phyloP scores from a whole-genome alignment of 1,140 invertebrate species.

The Heliothis virescens region DNA sequence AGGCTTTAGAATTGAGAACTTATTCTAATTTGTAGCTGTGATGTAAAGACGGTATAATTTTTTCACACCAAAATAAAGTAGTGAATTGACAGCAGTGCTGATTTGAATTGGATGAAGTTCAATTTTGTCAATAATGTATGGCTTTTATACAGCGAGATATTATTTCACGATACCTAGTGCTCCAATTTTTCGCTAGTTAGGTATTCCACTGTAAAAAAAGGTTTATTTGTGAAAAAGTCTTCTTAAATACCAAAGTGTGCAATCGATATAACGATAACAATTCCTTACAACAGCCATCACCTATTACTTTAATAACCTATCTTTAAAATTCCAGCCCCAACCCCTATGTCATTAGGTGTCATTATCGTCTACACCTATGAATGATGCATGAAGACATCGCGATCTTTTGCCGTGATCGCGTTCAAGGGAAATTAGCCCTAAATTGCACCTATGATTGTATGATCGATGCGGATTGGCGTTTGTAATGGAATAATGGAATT shows the following conservation, averaged over 20 bases:
- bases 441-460: constrained; percentile 66
- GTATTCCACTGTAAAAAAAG: too few species aligned
- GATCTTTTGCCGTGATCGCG: constrained; percentile 61
- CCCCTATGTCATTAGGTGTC: constrained; percentile 66
- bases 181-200: too few species aligned
- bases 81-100: too few species aligned
- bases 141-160: too few species aligned
- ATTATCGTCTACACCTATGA: constrained; percentile 71
- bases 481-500: constrained; percentile 43
- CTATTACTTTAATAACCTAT: constrained; percentile 40
- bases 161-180: too few species aligned
- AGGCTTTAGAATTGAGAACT: background rate
- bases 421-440: constrained; percentile 69
- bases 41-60: too few species aligned
- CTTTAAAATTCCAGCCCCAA: constrained; percentile 33
- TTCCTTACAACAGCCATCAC: background rate
- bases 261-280: background rate
- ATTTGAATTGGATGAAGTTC: too few species aligned
- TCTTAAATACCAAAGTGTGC: too few species aligned
- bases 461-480: constrained; percentile 34
- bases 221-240: too few species aligned
- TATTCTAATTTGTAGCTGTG: too few species aligned
- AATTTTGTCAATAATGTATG: too few species aligned
- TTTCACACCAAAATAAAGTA: too few species aligned
- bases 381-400: constrained; percentile 74